Base-by-base conservation (phyloP, 1,140 invertebrate genomes). In the Pseudomyrmex cubaensis region DNA sequence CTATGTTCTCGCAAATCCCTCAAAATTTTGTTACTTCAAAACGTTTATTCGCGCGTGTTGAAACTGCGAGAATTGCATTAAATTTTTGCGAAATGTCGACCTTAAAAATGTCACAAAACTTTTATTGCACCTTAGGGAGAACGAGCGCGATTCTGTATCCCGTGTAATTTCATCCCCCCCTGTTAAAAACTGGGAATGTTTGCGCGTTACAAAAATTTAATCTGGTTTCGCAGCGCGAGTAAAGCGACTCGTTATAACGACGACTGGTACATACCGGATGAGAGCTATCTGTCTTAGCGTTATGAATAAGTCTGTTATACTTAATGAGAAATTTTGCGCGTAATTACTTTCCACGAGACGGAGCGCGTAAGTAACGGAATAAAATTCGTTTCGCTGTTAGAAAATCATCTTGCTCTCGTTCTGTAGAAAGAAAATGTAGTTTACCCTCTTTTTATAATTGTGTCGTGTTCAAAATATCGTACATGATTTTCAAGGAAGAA, bases 251-350 rank as follows among this genome's bases (percentile, higher is more conserved):
- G 76, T 80, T 80, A 80, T 10, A 72, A 54, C 54, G 56, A 70
- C 54, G 66, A n/a, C 57, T 75, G 61, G 54, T 22, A 70, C 70
- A 70, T 80, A 80, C 20, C 48, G 44, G 48, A 80, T 67, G 76
- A 80, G 54, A 70, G 35, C 44, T 59, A 59, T 70, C 66, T 80
- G 76, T 80, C 76, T 59, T 22, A 54, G 44, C 44, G 59, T 80
- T 80, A 80, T 80, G 70, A 70, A 80, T 80, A 80, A 80, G 70
- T 80, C 66, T 80, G 20, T 80, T 59, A 80, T 72, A 80, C 72
- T 80, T 80, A 80, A 80, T 80, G 66, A 17, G 66, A 80, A 80
- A 80, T 80, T 80, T 80, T 59, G 76, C 76, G 76, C 64, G 64
- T 70, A 80, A 80, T 80, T 80, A 80, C 76, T 80, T 50, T 70